A percentile compares a stretch with the other conserved stretches of the same genome.
Evolutionary conservation across 2,888 invertebrate species (phyloP).

Genomic region (Lasiommata megera): DNA sequence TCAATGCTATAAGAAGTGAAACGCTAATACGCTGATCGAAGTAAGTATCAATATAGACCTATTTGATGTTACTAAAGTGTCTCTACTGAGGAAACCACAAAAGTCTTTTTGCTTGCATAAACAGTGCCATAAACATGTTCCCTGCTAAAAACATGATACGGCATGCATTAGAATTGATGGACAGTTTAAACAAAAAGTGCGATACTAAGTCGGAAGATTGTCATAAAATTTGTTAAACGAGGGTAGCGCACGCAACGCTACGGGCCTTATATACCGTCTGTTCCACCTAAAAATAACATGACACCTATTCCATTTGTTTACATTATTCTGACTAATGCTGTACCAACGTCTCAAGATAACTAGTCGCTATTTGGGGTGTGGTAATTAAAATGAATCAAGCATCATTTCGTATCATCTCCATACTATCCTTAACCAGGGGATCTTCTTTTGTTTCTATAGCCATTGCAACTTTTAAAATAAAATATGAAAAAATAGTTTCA

Average conservation of each 20-base stretch:
- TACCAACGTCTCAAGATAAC: not conserved
- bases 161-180: slow-evolving; percentile 46
- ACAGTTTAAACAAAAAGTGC: slow-evolving; percentile 76
- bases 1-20: no score
- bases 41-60: not conserved
- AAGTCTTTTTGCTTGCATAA: slow-evolving; percentile 25
- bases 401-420: no score
- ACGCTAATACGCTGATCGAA: no score
- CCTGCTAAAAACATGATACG: slow-evolving; percentile 28
- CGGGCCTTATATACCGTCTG: slow-evolving; percentile 30
- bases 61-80: not conserved
- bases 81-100: slow-evolving; percentile 12
- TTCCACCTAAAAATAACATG: slow-evolving; percentile 23
- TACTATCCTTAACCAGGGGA: not conserved
- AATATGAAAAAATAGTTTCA: no score
- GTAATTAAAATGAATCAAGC: no score
- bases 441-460: no score
- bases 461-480: no score
- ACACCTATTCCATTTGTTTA: slow-evolving; percentile 21
- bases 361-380: not conserved
- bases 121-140: slow-evolving; percentile 27
- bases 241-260: slow-evolving; percentile 55
- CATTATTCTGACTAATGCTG: slow-evolving; percentile 20
- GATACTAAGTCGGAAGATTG: slow-evolving; percentile 53
- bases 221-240: slow-evolving; percentile 75